Base-by-base conservation (phyloP, 2,113 vertebrate species). In the Fulmarus glacialis region DNA sequence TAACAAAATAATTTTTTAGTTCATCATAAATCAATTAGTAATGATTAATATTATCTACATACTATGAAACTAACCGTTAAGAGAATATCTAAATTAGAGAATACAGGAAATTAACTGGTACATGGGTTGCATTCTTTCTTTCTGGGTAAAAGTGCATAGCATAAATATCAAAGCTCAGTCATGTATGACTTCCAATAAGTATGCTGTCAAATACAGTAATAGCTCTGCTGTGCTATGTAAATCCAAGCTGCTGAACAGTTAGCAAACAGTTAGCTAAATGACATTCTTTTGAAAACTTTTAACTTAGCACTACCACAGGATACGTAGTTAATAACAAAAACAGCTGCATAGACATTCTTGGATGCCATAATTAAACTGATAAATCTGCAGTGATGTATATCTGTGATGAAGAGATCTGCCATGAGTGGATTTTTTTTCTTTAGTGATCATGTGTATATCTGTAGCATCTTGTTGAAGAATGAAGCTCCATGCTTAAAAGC, bases 31-130 rank as follows among this genome's bases (percentile, higher is more conserved):
- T 92, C 81, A 93, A 58, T 94, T 68, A 77, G 9, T 68, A 89
- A 85, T 66, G 79, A 97, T 95, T 94, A 95, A 89, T 91, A 82
- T 91, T 87, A 94, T 91, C 93, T 93, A 29, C 30, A 36, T 85
- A 56, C 67, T 56, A 36, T 56, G 84, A 81, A 97, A 95, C 17
- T 23, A 84, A 68, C 29, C 7, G 1, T 62, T 72, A 29, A 48
- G 34, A 90, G 62, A 50, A 12, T 63, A 63, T 36, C 26, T 81
- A 50, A 77, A 86, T 91, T 92, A 72, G 38, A 84, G 82, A 96
- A 64, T 73, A 66, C 75, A 96, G 63, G 42, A 48, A 85, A 73
- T 94, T 85, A 72, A 9, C 60, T 94, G 79, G 91, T 91, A 63
- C 62, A 58, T 3, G 16, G 56, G 15, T 59, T 90, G 71, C 56